phyloP scores from a whole-genome alignment of 2,797 vertebrate species.

The Galago senegalensis region DNA sequence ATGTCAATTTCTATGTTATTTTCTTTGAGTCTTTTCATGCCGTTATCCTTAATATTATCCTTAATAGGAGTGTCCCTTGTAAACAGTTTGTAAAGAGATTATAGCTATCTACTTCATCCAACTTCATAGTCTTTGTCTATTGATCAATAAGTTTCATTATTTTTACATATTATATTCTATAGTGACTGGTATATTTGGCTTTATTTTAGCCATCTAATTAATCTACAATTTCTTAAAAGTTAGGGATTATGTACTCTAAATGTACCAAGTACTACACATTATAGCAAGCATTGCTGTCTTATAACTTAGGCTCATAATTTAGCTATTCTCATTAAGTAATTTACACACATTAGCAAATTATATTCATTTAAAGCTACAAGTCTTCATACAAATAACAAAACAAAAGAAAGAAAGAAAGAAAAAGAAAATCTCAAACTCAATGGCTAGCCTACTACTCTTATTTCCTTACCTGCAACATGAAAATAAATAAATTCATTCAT shows the following conservation, averaged over 20 bases:
- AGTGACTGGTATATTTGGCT: neutral
- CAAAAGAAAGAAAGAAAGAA: neutral
- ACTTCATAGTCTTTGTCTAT: conserved; percentile 21
- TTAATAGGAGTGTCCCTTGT: neutral
- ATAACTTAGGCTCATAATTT: neutral
- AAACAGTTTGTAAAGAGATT: conserved; percentile 18
- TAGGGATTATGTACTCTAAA: neutral
- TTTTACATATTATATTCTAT: conserved; percentile 23
- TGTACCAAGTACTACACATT: neutral
- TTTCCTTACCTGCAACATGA: neutral
- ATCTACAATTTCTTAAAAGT: conserved; percentile 19
- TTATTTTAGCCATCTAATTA: conserved; percentile 48
- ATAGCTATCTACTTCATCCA: neutral
- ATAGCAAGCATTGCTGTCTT: neutral
- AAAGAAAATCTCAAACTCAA: neutral
- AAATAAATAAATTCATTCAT: neutral
- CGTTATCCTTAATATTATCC: conserved; percentile 40
- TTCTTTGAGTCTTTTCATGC: neutral
- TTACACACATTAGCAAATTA: conserved; percentile 7
- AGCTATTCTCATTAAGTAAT: neutral
- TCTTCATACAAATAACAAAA: neutral
- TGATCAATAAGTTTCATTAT: neutral
- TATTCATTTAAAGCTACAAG: neutral
- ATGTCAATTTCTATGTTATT: neutral
- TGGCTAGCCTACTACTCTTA: neutral